Percentiles rank a stretch among this genome's conserved stretches.
Evolutionary conservation across 2,113 vertebrate species (phyloP).

Genomic region (Scomber colias): DNA sequence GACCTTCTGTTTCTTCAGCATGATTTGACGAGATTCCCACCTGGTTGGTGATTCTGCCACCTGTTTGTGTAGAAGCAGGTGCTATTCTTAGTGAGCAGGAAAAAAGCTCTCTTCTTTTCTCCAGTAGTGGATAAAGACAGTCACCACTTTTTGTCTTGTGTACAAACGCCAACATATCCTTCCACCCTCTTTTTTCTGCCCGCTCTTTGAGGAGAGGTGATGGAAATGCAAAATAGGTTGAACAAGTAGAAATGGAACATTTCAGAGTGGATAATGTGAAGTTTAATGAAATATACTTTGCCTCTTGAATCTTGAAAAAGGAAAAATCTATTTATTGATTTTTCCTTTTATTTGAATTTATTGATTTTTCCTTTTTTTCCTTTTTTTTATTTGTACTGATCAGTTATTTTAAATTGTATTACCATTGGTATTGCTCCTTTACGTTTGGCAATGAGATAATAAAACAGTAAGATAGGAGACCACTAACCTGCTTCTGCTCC

Average conservation of each 20-base stretch:
- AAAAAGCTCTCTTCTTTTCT: background rate
- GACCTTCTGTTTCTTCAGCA: constrained; percentile 42
- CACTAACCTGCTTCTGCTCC: constrained; percentile 21
- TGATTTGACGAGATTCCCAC: constrained; percentile 14
- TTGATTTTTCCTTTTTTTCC: too few relatives aligned
- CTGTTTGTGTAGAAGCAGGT: background rate
- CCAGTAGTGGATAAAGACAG: background rate
- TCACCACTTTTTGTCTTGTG: background rate
- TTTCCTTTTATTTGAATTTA: too few relatives aligned
- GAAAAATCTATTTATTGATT: too few relatives aligned
- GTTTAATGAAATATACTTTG: constrained; percentile 6
- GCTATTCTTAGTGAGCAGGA: constrained; percentile 15
- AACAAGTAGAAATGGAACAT: background rate
- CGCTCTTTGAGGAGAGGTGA: background rate
- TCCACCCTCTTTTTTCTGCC: background rate
- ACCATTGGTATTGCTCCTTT: constrained; percentile 9
- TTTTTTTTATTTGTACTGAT: too few relatives aligned
- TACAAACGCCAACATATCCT: background rate
- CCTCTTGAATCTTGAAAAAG: background rate
- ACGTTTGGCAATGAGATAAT: constrained; percentile 12
- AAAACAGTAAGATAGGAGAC: constrained; percentile 11
- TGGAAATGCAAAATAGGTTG: background rate
- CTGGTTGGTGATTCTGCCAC: constrained; percentile 16
- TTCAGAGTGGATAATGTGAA: background rate
- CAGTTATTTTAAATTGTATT: background rate